Percentiles rank a stretch among this genome's conserved stretches.
phyloP scores from a whole-genome alignment of 2,797 vertebrate species.

The Todus mexicanus region DNA sequence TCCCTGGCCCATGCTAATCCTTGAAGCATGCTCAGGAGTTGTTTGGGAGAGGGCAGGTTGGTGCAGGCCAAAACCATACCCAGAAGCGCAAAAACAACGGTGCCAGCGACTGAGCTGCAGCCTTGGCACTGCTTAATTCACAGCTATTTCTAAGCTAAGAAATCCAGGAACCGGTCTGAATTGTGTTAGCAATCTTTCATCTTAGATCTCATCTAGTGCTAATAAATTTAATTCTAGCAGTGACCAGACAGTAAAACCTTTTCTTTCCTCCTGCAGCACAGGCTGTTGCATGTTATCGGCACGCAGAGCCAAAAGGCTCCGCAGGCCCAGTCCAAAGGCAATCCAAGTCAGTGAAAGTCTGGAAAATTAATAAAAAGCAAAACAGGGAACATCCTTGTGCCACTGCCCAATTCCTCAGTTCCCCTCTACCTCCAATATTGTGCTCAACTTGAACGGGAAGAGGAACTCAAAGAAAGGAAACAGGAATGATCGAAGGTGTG shows the following conservation, averaged over 20 bases:
- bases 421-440: background rate
- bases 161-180: conserved; percentile 36
- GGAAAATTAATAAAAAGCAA: background rate
- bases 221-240: background rate
- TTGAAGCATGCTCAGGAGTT: background rate
- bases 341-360: background rate
- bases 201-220: conserved; percentile 1
- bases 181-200: background rate
- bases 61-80: background rate
- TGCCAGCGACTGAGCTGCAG: background rate
- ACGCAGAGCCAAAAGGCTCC: background rate
- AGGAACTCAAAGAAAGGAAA: background rate
- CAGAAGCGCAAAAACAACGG: background rate
- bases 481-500: background rate
- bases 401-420: background rate
- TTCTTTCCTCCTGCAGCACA: background rate
- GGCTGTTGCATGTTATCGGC: background rate
- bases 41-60: conserved; percentile 24
- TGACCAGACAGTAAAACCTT: conserved; percentile 4
- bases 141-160: background rate
- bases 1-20: background rate
- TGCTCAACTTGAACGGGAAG: background rate
- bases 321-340: background rate
- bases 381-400: background rate
- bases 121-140: background rate